Evolutionary conservation across 2,888 invertebrate genomes (phyloP).

Genomic region (Lasioglossum marginatum): DNA sequence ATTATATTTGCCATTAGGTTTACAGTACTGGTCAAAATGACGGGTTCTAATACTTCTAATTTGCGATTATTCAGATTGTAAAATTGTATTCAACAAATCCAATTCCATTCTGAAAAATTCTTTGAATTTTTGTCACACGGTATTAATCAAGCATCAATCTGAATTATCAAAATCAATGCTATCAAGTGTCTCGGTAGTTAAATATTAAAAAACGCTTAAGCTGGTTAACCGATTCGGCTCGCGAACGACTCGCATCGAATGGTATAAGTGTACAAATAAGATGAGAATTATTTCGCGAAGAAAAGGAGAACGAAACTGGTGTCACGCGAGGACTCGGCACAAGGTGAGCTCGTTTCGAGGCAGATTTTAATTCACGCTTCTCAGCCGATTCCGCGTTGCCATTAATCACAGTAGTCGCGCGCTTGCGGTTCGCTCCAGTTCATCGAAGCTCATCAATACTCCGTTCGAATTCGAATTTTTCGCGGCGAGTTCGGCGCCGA

Average conservation of each 20-base stretch:
- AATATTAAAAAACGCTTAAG: no score
- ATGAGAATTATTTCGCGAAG: background rate
- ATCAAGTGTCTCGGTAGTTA: no score
- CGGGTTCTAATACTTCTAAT: no score
- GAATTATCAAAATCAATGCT: no score
- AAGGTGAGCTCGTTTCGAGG: background rate
- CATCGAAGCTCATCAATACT: slow-evolving; percentile 17
- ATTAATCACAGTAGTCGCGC: background rate
- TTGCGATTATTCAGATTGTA: no score
- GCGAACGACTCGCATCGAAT: background rate
- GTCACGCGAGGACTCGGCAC: background rate
- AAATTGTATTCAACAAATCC: no score
- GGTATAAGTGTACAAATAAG: background rate
- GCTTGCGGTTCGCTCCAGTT: background rate
- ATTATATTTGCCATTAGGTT: no score
- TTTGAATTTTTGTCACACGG: no score
- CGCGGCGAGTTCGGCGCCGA: background rate
- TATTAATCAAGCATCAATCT: no score
- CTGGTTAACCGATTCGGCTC: no score
- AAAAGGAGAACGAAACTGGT: background rate
- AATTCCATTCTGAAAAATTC: no score
- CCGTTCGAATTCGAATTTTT: background rate
- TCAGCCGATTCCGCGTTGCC: background rate
- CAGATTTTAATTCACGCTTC: background rate
- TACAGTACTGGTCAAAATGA: no score